Base-by-base conservation (phyloP, 1,140 invertebrate genomes). In the Araneus ventricosus region DNA sequence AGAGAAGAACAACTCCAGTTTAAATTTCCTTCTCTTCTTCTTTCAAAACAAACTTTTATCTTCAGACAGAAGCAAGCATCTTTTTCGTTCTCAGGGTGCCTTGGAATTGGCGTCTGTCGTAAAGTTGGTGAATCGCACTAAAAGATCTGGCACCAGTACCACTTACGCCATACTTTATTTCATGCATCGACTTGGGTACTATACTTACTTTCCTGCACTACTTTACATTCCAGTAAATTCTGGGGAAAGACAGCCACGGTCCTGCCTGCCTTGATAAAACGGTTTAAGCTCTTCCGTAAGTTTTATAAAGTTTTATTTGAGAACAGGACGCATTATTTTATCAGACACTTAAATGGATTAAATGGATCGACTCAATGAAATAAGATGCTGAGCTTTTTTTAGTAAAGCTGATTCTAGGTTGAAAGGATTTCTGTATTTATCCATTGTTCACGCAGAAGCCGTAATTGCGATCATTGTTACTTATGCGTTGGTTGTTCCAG, bases 161-260 rank as follows among this genome's bases (percentile, higher is more conserved):
- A 39, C 27, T 87, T 87, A 37, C 57, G 45, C 84, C 57, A 24
- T 86, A 63, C 59, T 87, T 87, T 39, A 87, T 87, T 87, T 63
- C 59, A 37, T 61, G 85, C 85, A 87, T 87, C 85, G 85, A 22
- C 59, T 87, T 63, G 14, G 27, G 20, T 63, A 30, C 85, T 63
- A 63, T 84, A 57, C 82, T 84, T 57, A 84, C 52, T 87, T 63
- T 61, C 34, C 2, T 2, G 17, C n/a, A 34, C 85, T 87, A 37
- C 59, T 87, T 87, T 63, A 87, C 59, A 63, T 63, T 61, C 52
- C 85, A 87, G 27, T 87, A 59, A 87, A 87, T 87, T 87, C 34
- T 22, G 6, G 30, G 37, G 37, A 22, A 87, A 87, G 59, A 87
- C n/a, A 27, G 4, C 30, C 5, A 85, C 17, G 10, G 4, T 57